Percentiles rank a stretch among this genome's conserved stretches.
Evolutionary conservation across 2,888 invertebrate species (phyloP).

Genomic region (Synergus itoensis): DNA sequence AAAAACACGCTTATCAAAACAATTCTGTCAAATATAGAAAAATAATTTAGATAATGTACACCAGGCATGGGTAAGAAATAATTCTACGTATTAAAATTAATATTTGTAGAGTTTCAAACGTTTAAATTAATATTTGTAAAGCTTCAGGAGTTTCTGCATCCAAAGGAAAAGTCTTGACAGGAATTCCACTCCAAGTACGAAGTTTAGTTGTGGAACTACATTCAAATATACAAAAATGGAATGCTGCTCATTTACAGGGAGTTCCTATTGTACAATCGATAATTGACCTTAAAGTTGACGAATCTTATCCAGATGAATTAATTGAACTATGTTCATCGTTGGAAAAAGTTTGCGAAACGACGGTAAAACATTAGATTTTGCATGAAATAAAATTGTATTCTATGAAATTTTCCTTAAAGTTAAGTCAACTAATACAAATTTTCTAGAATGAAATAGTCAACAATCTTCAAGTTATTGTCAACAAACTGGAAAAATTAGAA

Average conservation of each 20-base stretch:
- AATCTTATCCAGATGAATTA: constrained; percentile 63
- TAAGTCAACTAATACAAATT: constrained; percentile 32
- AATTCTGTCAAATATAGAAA: not conserved
- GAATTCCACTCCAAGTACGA: constrained; percentile 79
- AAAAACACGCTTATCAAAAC: not conserved
- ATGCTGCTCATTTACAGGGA: constrained; percentile 78
- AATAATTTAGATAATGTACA: not conserved
- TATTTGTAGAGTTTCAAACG: not conserved
- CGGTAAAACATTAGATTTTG: constrained; percentile 60
- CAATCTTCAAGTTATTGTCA: constrained; percentile 60
- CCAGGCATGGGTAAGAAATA: not conserved
- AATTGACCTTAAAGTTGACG: constrained; percentile 61
- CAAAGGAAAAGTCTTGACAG: constrained; percentile 80
- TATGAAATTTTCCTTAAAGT: not conserved
- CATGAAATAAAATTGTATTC: not conserved
- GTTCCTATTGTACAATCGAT: constrained; percentile 76
- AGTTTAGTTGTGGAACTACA: constrained; percentile 81
- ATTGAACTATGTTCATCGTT: constrained; percentile 67
- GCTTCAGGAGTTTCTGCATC: constrained; percentile 58
- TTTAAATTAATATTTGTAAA: not conserved
- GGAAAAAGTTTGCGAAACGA: constrained; percentile 63
- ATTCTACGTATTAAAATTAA: not conserved
- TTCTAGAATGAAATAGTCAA: constrained; percentile 65
- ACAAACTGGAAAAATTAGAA: constrained; percentile 61
- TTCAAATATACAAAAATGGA: constrained; percentile 80